phyloP scores from a whole-genome alignment of 2,888 invertebrate genomes.

The Drosophila koepferae region DNA sequence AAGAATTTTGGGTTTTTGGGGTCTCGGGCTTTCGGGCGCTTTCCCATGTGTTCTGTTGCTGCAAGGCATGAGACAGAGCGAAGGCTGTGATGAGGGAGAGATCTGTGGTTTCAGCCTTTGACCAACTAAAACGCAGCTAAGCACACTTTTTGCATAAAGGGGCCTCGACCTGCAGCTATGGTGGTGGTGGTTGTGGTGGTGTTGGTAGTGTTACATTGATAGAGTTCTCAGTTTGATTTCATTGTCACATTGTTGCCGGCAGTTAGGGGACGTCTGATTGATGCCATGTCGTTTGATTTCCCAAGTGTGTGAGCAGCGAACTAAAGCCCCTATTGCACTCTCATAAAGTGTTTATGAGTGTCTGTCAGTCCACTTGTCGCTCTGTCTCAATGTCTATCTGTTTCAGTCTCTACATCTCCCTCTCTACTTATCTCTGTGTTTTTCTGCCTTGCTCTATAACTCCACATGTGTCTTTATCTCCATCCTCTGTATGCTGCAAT shows the following conservation, averaged over 20 bases:
- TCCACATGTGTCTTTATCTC: slow-evolving; percentile 2
- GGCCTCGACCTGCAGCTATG: slow-evolving; percentile 27
- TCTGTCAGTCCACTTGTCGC: slow-evolving; percentile 24
- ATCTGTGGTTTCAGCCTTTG: slow-evolving; percentile 61
- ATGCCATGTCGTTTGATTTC: slow-evolving; percentile 74
- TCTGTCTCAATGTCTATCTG: not conserved
- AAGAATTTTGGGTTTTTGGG: slow-evolving; percentile 35
- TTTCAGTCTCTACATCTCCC: not conserved
- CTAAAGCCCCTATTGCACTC: slow-evolving; percentile 44
- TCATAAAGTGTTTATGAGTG: slow-evolving; percentile 75
- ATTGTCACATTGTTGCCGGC: slow-evolving; percentile 70
- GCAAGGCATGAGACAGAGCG: slow-evolving; percentile 2
- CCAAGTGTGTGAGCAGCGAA: slow-evolving; percentile 57
- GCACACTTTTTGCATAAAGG: slow-evolving; percentile 15
- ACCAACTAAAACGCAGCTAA: slow-evolving; percentile 49
- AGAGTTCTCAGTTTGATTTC: slow-evolving; percentile 67
- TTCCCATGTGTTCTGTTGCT: slow-evolving; percentile 1
- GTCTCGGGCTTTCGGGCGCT: slow-evolving; percentile 13
- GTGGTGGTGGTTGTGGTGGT: not conserved
- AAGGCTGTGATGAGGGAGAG: not conserved
- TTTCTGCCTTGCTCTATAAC: slow-evolving; percentile 1
- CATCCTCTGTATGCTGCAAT: slow-evolving; percentile 23
- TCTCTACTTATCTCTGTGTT: not conserved
- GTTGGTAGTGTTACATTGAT: slow-evolving; percentile 22
- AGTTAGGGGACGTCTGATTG: slow-evolving; percentile 55